Evolutionary conservation across 2,113 vertebrate genomes (phyloP).

Genomic region (Corvus moneduloides): DNA sequence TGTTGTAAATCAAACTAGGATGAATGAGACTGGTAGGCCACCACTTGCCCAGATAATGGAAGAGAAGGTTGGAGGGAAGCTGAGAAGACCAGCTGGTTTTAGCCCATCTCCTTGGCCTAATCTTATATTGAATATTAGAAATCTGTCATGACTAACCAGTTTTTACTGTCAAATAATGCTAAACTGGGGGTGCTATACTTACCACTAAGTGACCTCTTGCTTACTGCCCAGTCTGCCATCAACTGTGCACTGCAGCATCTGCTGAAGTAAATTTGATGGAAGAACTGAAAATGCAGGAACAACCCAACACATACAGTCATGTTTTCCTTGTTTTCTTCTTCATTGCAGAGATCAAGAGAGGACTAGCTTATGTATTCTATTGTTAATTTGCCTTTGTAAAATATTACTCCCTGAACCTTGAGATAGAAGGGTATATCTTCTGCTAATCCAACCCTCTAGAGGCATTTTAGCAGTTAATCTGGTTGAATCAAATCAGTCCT

Average conservation of each 20-base stretch:
- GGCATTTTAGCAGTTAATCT: conserved; percentile 65
- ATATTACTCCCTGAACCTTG: neutral
- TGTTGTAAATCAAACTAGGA: neutral
- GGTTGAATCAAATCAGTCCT: conserved; percentile 61
- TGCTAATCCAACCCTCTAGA: conserved; percentile 55
- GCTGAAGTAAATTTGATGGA: neutral
- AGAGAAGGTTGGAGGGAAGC: neutral
- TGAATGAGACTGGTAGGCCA: neutral
- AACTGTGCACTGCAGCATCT: neutral
- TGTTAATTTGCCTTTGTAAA: conserved; percentile 38
- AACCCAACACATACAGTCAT: neutral
- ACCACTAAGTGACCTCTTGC: neutral
- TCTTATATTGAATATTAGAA: neutral
- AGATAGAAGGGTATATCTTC: conserved; percentile 35
- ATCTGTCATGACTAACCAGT: neutral
- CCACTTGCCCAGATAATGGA: accelerated
- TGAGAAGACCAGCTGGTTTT: neutral
- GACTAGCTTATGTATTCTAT: conserved; percentile 9
- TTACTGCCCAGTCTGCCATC: neutral
- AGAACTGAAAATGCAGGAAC: neutral
- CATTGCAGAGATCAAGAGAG: neutral
- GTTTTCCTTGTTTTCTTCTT: neutral
- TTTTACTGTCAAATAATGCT: neutral
- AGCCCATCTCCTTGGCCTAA: neutral
- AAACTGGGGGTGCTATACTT: neutral